Percentiles rank a stretch among this genome's conserved stretches.
phyloP scores from a whole-genome alignment of 2,113 vertebrate species.

The Melanocharis versteri region DNA sequence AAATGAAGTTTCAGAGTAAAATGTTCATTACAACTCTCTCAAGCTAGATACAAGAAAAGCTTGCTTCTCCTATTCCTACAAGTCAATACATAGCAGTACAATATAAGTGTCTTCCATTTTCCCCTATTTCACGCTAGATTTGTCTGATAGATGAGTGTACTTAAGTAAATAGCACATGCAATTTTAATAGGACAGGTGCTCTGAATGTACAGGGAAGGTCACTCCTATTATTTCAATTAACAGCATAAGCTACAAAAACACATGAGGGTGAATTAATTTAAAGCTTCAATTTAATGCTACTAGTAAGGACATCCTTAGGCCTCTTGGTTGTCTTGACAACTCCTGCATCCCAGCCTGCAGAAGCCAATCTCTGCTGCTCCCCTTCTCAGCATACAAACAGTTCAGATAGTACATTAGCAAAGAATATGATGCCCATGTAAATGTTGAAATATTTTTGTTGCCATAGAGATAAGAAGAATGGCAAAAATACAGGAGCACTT shows the following conservation, averaged over 20 bases:
- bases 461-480: slow-evolving; percentile 83
- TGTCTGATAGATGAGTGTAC: slow-evolving; percentile 75
- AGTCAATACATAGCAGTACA: slow-evolving; percentile 55
- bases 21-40: slow-evolving; percentile 47
- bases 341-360: slow-evolving; percentile 69
- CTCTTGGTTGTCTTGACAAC: slow-evolving; percentile 84
- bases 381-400: slow-evolving; percentile 69
- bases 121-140: slow-evolving; percentile 74
- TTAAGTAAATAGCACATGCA: slow-evolving; percentile 72
- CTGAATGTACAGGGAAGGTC: slow-evolving; percentile 72
- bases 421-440: slow-evolving; percentile 78
- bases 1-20: slow-evolving; percentile 60
- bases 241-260: slow-evolving; percentile 77
- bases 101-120: slow-evolving; percentile 71
- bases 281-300: slow-evolving; percentile 77
- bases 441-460: slow-evolving; percentile 82
- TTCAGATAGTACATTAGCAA: slow-evolving; percentile 76
- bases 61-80: slow-evolving; percentile 33
- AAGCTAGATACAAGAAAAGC: slow-evolving; percentile 57
- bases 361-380: slow-evolving; percentile 67
- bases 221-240: slow-evolving; percentile 82
- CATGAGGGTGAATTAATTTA: slow-evolving; percentile 77
- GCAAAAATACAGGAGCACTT: slow-evolving; percentile 77
- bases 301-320: slow-evolving; percentile 75
- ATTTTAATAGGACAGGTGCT: slow-evolving; percentile 78